Percentiles rank a stretch among this genome's conserved stretches.
phyloP scores from a whole-genome alignment of 2,888 invertebrate species.

The Serrognathus titanus region DNA sequence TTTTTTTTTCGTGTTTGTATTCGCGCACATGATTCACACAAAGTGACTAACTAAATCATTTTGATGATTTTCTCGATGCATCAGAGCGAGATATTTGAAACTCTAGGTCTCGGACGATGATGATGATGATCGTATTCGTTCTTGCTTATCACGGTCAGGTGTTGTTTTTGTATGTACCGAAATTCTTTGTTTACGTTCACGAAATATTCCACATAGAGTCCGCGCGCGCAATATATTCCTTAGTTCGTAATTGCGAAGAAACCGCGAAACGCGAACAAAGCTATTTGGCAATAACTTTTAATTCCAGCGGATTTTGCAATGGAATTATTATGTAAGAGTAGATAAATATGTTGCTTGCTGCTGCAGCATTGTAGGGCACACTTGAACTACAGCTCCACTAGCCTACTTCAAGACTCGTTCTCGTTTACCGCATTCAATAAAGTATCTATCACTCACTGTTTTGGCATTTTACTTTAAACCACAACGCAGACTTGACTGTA shows the following conservation, averaged over 20 bases:
- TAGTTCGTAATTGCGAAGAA: not conserved
- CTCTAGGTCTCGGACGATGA: not conserved
- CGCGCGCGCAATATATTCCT: not conserved
- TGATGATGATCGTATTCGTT: too few relatives aligned
- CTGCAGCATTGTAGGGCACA: conserved; percentile 27
- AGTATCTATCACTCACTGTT: conserved; percentile 13
- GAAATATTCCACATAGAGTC: not conserved
- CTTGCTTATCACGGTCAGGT: too few relatives aligned
- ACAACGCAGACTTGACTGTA: not conserved
- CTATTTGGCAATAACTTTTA: not conserved
- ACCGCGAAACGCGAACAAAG: conserved; percentile 3
- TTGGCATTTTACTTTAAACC: conserved; percentile 6
- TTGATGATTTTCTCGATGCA: too few relatives aligned
- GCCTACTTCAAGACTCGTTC: conserved; percentile 39
- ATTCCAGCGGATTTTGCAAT: conserved; percentile 34
- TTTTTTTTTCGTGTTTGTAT: too few relatives aligned
- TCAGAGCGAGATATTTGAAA: conserved; percentile 1
- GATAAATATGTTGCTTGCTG: conserved; percentile 19
- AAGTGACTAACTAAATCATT: too few relatives aligned
- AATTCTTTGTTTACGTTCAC: not conserved
- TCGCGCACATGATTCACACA: too few relatives aligned
- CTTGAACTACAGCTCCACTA: conserved; percentile 41
- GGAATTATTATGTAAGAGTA: conserved; percentile 28
- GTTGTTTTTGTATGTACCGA: too few relatives aligned
- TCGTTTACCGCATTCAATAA: conserved; percentile 15